Evolutionary conservation across 2,888 invertebrate species (phyloP).

Genomic region (Yponomeuta cagnagella): DNA sequence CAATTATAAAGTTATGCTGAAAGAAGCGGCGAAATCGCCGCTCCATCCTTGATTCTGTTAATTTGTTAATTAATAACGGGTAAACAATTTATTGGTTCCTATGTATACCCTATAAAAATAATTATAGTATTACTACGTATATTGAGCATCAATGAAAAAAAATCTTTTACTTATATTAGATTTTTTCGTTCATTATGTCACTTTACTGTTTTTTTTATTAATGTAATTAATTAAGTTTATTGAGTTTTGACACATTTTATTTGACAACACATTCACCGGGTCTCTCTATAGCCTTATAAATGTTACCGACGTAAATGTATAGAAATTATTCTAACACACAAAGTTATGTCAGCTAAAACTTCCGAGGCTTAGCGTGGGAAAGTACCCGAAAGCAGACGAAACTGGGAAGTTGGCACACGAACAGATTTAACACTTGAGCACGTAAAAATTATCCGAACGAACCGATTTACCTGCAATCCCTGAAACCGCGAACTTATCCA

Average conservation of each 20-base stretch:
- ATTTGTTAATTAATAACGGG: slow-evolving; percentile 1
- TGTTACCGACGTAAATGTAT: too few species aligned
- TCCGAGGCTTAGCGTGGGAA: neutral
- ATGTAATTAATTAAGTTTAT: too few species aligned
- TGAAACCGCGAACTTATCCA: neutral
- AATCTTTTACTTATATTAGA: too few species aligned
- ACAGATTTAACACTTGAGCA: neutral
- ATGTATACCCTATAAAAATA: neutral
- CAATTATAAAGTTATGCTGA: slow-evolving; percentile 24
- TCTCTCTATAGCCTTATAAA: too few species aligned
- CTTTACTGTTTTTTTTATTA: too few species aligned
- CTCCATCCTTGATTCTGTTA: slow-evolving; percentile 9
- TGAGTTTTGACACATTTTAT: too few species aligned
- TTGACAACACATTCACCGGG: too few species aligned
- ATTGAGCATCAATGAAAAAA: too few species aligned
- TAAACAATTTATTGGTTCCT: neutral
- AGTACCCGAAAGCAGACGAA: neutral
- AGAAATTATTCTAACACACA: too few species aligned
- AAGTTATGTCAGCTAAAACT: neutral
- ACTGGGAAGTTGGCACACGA: neutral
- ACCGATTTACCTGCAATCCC: neutral
- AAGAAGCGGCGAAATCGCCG: slow-evolving; percentile 11
- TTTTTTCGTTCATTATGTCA: too few species aligned
- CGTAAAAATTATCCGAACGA: neutral
- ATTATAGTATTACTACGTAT: too few species aligned